Percentiles rank a stretch among this genome's conserved stretches.
Conservation (phyloP, 2,797 vertebrate genomes). For the Bradypus variegatus region DNA sequence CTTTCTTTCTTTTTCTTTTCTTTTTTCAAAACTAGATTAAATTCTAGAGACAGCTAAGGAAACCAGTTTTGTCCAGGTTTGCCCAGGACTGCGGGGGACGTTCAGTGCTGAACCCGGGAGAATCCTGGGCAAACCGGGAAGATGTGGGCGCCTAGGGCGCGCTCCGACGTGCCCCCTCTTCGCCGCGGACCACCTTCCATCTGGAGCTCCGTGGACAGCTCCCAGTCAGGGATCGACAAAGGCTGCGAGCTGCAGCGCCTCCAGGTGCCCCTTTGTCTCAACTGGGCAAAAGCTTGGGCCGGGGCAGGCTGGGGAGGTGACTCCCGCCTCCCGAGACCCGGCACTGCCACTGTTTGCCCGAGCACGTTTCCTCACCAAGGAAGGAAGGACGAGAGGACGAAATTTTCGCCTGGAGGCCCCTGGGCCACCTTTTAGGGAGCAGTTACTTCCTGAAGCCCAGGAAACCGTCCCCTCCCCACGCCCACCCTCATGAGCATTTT, state of each 20-base stretch:
- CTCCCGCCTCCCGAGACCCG: neutral
- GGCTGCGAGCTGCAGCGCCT: neutral
- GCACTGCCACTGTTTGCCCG: neutral
- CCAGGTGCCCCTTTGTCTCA: neutral
- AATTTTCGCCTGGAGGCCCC: neutral
- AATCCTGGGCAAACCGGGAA: neutral
- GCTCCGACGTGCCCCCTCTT: neutral
- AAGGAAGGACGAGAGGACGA: neutral
- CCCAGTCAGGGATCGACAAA: neutral
- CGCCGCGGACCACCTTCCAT: neutral
- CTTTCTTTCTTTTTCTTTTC: neutral
- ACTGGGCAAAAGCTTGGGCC: too few relatives aligned
- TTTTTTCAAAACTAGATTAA: conserved; percentile 20
- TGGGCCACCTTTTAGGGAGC: neutral
- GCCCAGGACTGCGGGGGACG: neutral
- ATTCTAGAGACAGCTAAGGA: neutral
- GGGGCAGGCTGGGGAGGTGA: neutral
- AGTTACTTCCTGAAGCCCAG: neutral
- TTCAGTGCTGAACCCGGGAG: neutral
- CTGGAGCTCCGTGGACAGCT: neutral
- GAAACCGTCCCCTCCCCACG: neutral
- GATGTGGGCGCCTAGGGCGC: neutral
- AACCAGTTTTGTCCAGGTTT: neutral
- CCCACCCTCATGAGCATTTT: neutral
- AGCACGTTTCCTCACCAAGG: neutral